Base-by-base conservation (phyloP, 2,888 invertebrate species). In the Artemia sp. region DNA sequence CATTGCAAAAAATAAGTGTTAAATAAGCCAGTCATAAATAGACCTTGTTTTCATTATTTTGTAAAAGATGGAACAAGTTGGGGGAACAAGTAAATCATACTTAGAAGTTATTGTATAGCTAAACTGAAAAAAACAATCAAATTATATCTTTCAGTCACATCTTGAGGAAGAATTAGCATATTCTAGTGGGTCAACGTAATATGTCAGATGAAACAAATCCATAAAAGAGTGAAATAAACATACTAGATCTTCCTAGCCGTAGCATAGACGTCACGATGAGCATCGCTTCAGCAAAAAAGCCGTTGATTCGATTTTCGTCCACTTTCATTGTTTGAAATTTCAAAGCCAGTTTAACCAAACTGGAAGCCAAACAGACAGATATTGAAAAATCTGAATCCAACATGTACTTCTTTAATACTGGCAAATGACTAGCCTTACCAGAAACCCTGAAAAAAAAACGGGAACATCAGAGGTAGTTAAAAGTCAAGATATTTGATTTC, bases 351-450 rank as follows among this genome's bases (percentile, higher is more conserved):
- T 97, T 97, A 64, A 91, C 87, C 69, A 98, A 82, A 51, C 92
- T 90, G 1, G 94, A 90, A 66, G 92, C 90, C 24, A 97, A 81
- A 66, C 93, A 87, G 12, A 96, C 93, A 2, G 90, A 94, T 72
- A 96, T 89, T 80, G 95, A 98, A 80, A 94, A 94, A 77, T 98
- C 94, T 2, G 96, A 96, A 73, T 90, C 88, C 82, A 92, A 86
- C 76, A 98, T 83, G 76, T 93, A 94, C 74, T 88, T 86, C 53
- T 92, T 84, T 71, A 96, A 80, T 9, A 90, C 86, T 14, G 92
- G 92, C 69, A 89, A 81, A 73, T 85, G 84, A 75, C 86, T 87
- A 72, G 78, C 78, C 74, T 86, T 85, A 74, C 83, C 85, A 8
- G 81, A 79, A 76, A 73, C 71, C 68, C 72, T 73, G 70, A 69